Evolutionary conservation across 2,888 invertebrate genomes (phyloP).

Genomic region (Dicyrtomina minuta): DNA sequence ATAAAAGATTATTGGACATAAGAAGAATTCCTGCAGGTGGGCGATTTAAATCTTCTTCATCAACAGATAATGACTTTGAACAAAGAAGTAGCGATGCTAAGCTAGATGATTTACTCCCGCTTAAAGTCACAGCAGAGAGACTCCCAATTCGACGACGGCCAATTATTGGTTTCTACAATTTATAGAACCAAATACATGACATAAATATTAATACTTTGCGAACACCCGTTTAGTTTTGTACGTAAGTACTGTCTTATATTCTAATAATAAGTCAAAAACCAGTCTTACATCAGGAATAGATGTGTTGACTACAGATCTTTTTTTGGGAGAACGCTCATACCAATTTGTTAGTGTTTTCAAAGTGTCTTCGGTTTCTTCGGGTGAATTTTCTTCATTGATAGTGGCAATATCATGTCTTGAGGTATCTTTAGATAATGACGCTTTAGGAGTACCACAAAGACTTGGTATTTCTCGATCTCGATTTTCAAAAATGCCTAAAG

Average conservation of each 20-base stretch:
- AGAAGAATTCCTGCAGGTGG: not conserved
- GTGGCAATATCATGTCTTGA: constrained; percentile 50
- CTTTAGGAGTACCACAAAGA: constrained; percentile 36
- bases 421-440: constrained; percentile 38
- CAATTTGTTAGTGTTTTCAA: constrained; percentile 45
- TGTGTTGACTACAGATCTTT: constrained; percentile 42
- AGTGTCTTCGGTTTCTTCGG: constrained; percentile 38
- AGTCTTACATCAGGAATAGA: not conserved
- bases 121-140: constrained; percentile 38
- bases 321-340: constrained; percentile 50
- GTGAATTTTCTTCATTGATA: constrained; percentile 42
- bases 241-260: no score
- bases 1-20: not conserved
- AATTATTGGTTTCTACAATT: constrained; percentile 34
- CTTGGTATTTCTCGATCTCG: not conserved
- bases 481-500: constrained; percentile 35
- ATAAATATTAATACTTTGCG: not conserved
- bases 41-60: constrained; percentile 39
- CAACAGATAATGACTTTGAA: constrained; percentile 43
- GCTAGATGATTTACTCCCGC: constrained; percentile 42
- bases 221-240: no score
- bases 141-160: constrained; percentile 35
- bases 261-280: not conserved
- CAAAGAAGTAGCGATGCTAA: constrained; percentile 48
- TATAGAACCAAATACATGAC: constrained; percentile 7